Conservation (phyloP, 2,888 invertebrate genomes). For the Syrista parreyssii region DNA sequence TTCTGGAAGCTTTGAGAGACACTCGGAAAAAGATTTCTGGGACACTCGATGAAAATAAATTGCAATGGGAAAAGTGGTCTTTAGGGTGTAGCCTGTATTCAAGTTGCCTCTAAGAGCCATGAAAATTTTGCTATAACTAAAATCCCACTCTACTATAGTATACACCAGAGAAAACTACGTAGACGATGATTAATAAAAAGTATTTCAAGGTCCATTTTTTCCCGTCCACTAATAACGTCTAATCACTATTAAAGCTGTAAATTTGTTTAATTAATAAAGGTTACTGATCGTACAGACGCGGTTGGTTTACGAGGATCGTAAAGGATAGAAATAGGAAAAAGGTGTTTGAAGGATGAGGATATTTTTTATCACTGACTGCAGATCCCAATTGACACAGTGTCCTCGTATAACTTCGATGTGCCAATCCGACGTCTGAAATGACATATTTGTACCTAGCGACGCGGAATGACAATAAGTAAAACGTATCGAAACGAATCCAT, state of each 20-base stretch:
- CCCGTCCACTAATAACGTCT: background rate
- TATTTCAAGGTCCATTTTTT: background rate
- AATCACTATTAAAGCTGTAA: background rate
- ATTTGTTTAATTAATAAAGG: slow-evolving; percentile 12
- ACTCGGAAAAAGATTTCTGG: background rate
- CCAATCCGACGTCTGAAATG: slow-evolving; percentile 8
- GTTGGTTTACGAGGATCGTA: slow-evolving; percentile 21
- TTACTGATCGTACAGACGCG: slow-evolving; percentile 2
- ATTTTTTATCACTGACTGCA: slow-evolving; percentile 27
- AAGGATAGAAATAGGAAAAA: slow-evolving; percentile 19
- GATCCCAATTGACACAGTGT: slow-evolving; percentile 1
- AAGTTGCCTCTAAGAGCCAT: background rate
- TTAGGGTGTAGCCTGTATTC: background rate
- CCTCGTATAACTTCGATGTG: slow-evolving; percentile 16
- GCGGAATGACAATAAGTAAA: background rate
- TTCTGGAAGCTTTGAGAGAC: background rate
- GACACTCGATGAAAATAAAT: background rate
- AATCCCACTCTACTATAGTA: background rate
- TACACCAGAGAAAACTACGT: background rate
- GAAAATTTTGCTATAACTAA: background rate
- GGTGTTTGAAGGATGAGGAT: slow-evolving; percentile 15
- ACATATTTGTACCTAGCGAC: background rate
- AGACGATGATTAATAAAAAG: background rate
- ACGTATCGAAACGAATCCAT: background rate
- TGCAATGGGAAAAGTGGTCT: background rate